Evolutionary conservation across 2,888 invertebrate genomes (phyloP).

Genomic region (Stenodera caucasica): DNA sequence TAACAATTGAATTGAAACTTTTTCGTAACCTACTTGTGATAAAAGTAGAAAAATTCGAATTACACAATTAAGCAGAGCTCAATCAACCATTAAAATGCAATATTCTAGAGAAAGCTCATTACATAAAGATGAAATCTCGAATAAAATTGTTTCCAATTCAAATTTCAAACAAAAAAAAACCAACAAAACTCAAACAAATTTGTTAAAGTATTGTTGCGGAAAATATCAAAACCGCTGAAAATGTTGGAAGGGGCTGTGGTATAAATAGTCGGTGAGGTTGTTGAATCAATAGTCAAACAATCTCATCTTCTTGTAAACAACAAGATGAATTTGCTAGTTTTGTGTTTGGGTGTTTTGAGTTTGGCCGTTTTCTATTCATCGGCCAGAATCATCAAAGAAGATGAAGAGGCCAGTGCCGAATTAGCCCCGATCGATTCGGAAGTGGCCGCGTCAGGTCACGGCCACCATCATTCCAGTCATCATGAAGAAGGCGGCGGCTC

Average conservation of each 20-base stretch:
- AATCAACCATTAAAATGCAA: constrained; percentile 48
- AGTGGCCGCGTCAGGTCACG: constrained; percentile 54
- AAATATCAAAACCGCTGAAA: constrained; percentile 41
- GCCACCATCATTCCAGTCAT: constrained; percentile 56
- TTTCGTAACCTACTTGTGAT: constrained; percentile 24
- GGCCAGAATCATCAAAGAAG: constrained; percentile 47
- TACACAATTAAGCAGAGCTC: constrained; percentile 38
- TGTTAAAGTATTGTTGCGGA: constrained; percentile 46
- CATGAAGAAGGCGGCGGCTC: constrained; percentile 71
- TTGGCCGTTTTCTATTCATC: constrained; percentile 42
- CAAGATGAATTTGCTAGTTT: constrained; percentile 47
- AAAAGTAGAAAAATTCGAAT: constrained; percentile 18
- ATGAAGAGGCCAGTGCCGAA: constrained; percentile 37
- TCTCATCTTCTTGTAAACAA: constrained; percentile 33
- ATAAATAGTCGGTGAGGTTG: constrained; percentile 41
- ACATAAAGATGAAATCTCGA: constrained; percentile 48
- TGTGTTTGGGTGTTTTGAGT: constrained; percentile 46
- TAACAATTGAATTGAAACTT: constrained; percentile 12
- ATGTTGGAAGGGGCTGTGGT: constrained; percentile 36
- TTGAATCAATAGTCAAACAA: constrained; percentile 30
- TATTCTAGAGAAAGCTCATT: constrained; percentile 50
- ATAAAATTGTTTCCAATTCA: constrained; percentile 4
- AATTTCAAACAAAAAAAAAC: constrained; percentile 38
- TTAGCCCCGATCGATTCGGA: constrained; percentile 52
- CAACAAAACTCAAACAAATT: constrained; percentile 35